A percentile compares a stretch with the other conserved stretches of the same genome.
These are phyloP conservation scores for Chelonoidis abingdonii DNA, from an alignment of 2,113 vertebrate species.

Conservation along the genomic window DNA sequence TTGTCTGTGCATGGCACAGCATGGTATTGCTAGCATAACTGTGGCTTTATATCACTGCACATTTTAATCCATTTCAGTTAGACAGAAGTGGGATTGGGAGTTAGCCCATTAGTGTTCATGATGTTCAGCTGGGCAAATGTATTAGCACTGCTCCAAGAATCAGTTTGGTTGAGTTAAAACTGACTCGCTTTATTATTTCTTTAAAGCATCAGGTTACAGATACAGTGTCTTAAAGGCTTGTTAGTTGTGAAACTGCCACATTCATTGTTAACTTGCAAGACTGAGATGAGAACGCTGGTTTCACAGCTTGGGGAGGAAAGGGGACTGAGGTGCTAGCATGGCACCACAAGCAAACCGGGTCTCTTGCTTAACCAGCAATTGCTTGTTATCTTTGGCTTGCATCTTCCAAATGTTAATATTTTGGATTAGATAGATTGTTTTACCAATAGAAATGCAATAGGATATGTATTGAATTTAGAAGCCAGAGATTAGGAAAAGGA, in stretches of 20 bases:
- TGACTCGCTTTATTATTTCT: neutral
- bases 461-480: neutral
- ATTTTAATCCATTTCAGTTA: neutral
- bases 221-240: neutral
- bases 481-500: neutral
- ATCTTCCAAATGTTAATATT: neutral
- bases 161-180: neutral
- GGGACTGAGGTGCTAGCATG: neutral
- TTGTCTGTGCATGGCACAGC: neutral
- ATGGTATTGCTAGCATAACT: neutral
- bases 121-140: constrained; percentile 45
- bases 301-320: rapidly evolving
- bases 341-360: neutral
- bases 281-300: neutral
- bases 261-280: neutral
- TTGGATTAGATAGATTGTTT: neutral
- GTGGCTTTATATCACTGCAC: neutral
- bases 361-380: neutral
- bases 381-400: neutral
- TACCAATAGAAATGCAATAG: neutral
- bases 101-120: constrained; percentile 18
- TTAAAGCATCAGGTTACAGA: neutral
- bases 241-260: neutral
- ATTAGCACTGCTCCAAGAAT: neutral
- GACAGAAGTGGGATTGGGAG: constrained; percentile 22